Conservation (phyloP, 92 coral and sea anemone species). For the Nematostella vectensis region DNA sequence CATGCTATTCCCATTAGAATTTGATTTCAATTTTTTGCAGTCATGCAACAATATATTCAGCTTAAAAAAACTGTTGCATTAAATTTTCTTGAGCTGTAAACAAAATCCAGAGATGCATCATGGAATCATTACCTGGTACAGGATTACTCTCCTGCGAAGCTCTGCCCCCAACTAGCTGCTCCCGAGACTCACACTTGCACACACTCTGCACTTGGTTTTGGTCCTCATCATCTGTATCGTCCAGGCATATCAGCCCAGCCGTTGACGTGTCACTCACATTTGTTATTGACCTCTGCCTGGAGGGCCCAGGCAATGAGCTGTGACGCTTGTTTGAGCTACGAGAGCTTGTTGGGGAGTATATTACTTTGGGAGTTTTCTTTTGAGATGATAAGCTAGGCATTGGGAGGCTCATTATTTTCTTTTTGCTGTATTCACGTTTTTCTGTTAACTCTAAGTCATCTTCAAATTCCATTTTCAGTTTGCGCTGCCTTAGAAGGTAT, state of each 20-base stretch:
- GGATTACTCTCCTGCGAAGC: not conserved
- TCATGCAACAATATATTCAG: no score
- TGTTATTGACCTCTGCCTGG: slow-evolving; percentile 14
- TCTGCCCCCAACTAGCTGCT: not conserved
- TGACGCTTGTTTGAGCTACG: slow-evolving; percentile 5
- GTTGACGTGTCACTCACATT: slow-evolving; percentile 50
- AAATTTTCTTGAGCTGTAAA: no score
- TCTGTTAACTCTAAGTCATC: slow-evolving; percentile 44
- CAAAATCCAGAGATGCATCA: no score
- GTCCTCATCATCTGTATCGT: slow-evolving; percentile 39
- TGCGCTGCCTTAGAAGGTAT: slow-evolving; percentile 44
- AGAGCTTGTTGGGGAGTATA: slow-evolving; percentile 24
- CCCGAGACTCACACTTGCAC: not conserved
- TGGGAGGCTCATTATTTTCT: slow-evolving; percentile 23
- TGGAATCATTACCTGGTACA: slow-evolving; percentile 1
- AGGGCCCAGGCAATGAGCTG: slow-evolving; percentile 1
- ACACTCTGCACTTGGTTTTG: not conserved
- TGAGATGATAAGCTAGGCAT: slow-evolving; percentile 30
- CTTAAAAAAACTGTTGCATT: no score
- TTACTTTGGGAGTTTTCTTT: slow-evolving; percentile 6
- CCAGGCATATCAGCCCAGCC: slow-evolving; percentile 42
- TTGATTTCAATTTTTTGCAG: no score
- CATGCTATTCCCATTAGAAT: no score
- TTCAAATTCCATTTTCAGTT: slow-evolving; percentile 75
- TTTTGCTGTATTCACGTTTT: slow-evolving; percentile 16